Evolutionary conservation across 30 jellyfish, hydroid and myxozoan genomes (phyloP).

Genomic region (Chironex yamaguchii): DNA sequence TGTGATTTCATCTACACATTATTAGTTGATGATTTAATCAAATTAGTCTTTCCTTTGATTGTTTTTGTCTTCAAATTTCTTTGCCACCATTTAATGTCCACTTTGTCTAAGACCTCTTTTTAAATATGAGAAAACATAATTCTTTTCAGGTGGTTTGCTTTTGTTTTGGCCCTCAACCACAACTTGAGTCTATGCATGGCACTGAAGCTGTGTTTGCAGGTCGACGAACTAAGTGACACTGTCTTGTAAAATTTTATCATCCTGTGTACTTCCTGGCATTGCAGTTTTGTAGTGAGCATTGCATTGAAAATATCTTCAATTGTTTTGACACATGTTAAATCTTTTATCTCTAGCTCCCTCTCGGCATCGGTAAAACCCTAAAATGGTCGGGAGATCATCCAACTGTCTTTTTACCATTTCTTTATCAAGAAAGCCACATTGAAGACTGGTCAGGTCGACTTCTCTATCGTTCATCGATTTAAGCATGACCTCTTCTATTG

Average conservation of each 20-base stretch:
- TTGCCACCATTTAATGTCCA: too few species aligned
- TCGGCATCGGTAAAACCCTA: constrained; percentile 59
- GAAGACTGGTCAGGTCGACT: constrained; percentile 3
- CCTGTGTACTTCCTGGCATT: constrained; percentile 45
- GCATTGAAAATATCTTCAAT: constrained; percentile 17
- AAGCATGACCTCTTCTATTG: constrained; percentile 28
- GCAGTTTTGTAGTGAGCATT: constrained; percentile 19
- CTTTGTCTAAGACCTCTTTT: neutral
- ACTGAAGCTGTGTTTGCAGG: constrained; percentile 70
- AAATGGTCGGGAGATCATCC: constrained; percentile 68
- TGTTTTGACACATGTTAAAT: neutral
- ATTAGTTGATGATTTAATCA: too few species aligned
- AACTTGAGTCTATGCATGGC: constrained; percentile 70
- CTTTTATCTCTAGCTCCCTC: neutral
- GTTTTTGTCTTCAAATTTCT: neutral
- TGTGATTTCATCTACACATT: too few species aligned
- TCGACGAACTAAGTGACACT: neutral
- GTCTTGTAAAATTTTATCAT: constrained; percentile 33
- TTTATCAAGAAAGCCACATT: constrained; percentile 37
- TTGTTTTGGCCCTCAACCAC: constrained; percentile 36
- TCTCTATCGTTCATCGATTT: constrained; percentile 29
- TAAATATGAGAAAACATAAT: constrained; percentile 59
- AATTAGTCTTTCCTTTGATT: neutral
- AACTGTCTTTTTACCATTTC: constrained; percentile 37
- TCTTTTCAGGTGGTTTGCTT: constrained; percentile 55